These are phyloP conservation scores for Ethmia dodecea DNA, from an alignment of 2,888 invertebrate species.

Conservation along the genomic window DNA sequence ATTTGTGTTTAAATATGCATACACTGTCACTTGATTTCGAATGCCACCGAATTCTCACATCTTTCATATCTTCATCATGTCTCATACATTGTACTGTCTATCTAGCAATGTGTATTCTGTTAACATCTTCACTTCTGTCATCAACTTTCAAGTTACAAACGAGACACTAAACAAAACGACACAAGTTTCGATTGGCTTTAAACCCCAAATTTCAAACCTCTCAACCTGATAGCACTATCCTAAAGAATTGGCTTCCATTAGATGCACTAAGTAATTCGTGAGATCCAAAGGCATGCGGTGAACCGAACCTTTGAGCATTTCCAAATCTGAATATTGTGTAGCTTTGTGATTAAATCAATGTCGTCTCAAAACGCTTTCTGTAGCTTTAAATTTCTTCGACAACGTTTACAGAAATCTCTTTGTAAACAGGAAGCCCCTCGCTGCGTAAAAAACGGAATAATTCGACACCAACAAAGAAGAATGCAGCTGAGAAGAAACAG, in stretches of 20 bases:
- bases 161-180: constrained; percentile 2
- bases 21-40: no score
- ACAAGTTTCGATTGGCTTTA: constrained; percentile 7
- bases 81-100: no score
- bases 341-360: constrained; percentile 50
- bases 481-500: constrained; percentile 86
- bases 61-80: no score
- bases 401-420: constrained; percentile 13
- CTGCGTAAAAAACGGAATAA: constrained; percentile 88
- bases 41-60: no score
- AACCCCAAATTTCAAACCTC: constrained; percentile 4
- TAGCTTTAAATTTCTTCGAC: constrained; percentile 22
- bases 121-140: not conserved
- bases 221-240: constrained; percentile 17
- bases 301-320: constrained; percentile 30
- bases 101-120: no score
- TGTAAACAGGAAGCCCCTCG: constrained; percentile 82
- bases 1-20: no score
- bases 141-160: not conserved
- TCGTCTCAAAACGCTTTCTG: constrained; percentile 42
- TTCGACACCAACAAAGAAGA: constrained; percentile 87
- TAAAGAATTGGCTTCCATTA: constrained; percentile 67
- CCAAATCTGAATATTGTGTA: constrained; percentile 36
- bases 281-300: constrained; percentile 50
- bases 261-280: constrained; percentile 38